Conservation (phyloP, 2,888 invertebrate genomes). For the Melieria crassipennis region DNA sequence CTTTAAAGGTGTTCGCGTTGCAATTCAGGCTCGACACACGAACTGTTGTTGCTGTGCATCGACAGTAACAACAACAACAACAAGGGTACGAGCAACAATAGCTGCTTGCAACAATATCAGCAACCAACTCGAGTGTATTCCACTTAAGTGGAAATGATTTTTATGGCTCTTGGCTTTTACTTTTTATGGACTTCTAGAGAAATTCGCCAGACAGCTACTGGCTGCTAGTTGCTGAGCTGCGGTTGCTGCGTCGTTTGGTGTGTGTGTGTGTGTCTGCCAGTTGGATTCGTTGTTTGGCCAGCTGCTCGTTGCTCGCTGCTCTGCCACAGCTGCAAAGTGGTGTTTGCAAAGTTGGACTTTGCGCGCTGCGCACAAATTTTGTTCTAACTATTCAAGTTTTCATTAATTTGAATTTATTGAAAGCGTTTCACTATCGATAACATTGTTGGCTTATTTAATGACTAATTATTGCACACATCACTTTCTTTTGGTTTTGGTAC, state of each 20-base stretch:
- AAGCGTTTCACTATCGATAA: too few species aligned
- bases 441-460: too few species aligned
- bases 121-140: constrained; percentile 14
- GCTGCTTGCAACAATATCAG: constrained; percentile 3
- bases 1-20: constrained; percentile 45
- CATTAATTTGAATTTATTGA: too few species aligned
- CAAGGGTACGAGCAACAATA: constrained; percentile 7
- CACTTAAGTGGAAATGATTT: constrained; percentile 27
- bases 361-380: too few species aligned
- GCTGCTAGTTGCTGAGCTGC: constrained; percentile 3
- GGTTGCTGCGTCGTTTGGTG: not conserved
- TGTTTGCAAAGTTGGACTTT: too few species aligned
- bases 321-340: too few species aligned
- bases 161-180: constrained; percentile 37
- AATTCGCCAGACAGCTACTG: constrained; percentile 28
- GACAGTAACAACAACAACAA: constrained; percentile 5
- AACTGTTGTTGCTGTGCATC: not conserved
- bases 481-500: too few species aligned
- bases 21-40: constrained; percentile 18
- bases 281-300: too few species aligned
- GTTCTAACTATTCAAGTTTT: too few species aligned
- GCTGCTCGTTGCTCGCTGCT: too few species aligned
- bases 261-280: not conserved
- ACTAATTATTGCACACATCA: too few species aligned
- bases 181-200: constrained; percentile 46